Evolutionary conservation across 2,888 invertebrate genomes (phyloP), one percentile per base, ranked within the genome.

Genomic region (Mimas tiliae): DNA sequence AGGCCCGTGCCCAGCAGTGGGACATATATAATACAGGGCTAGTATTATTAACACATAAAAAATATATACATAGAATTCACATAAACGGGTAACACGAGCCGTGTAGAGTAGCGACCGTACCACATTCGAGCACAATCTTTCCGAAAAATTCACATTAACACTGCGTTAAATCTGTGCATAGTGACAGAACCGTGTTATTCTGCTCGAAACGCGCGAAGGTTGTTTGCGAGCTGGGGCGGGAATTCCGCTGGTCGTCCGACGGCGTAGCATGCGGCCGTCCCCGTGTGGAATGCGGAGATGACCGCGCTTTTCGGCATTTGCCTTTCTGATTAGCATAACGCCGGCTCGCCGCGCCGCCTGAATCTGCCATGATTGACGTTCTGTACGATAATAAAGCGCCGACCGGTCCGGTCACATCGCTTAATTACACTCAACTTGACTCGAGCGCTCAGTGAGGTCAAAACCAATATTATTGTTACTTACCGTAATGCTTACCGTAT

Each of bases 261-360:
- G 67, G 71, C 65, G 63, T 70, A 80, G 82, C 75, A 76, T 76
- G 82, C 83, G 80, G 80, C 73, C 71, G 69, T 75, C 74, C 78
- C 73, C 80, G 77, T 73, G 75, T 76, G 89, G 93, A 92, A 93
- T 93, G 92, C 92, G 92, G 93, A 92, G 92, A 91, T 89, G 89
- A 85, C 84, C 86, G 83, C 81, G 74, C 75, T 81, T 83, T 87
- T 87, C 78, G 87, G 81, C 81, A 81, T 79, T 81, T 82, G 80
- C 78, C 70, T 77, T 34, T 63, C 66, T 83, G 70, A 89, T 91
- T 91, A 86, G 74, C 90, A 90, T 91, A 86, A 77, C 73, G 72
- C 76, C 80, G 82, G 83, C 81, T 74, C 83, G 80, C 74, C 71
- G 69, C 71, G 68, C 72, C 68, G 66, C 63, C 72, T 48, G 42